Evolutionary conservation across 2,888 invertebrate species (phyloP).

Genomic region (Amblyjoppa fuscipennis): DNA sequence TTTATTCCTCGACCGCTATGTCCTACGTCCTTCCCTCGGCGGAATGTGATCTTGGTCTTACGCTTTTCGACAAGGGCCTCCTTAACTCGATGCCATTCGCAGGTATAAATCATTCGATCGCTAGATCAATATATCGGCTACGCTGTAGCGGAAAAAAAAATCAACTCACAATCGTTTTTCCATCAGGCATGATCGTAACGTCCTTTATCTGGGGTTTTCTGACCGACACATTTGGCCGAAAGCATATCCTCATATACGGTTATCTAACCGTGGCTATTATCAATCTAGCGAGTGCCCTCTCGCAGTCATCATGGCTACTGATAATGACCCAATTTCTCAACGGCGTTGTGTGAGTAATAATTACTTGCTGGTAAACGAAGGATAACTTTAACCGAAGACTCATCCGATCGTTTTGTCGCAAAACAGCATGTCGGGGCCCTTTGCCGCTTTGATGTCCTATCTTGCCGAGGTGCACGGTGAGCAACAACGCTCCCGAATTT

Average conservation of each 20-base stretch:
- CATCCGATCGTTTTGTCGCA: conserved; percentile 45
- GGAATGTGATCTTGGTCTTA: conserved; percentile 86
- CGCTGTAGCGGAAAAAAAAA: background rate
- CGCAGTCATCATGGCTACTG: conserved; percentile 81
- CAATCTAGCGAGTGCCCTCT: conserved; percentile 79
- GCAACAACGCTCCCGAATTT: conserved; percentile 78
- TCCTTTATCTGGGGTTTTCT: conserved; percentile 86
- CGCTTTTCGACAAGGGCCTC: conserved; percentile 86
- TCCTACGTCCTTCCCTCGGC: conserved; percentile 87
- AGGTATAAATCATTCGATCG: conserved; percentile 80
- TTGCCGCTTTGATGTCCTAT: conserved; percentile 82
- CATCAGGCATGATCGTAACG: conserved; percentile 86
- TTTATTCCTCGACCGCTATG: conserved; percentile 87
- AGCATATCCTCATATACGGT: conserved; percentile 80
- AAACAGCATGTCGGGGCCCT: conserved; percentile 81
- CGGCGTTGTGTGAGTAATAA: conserved; percentile 80
- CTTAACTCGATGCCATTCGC: conserved; percentile 87
- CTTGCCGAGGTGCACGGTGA: conserved; percentile 82
- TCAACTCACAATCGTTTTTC: background rate
- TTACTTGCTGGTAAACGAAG: background rate
- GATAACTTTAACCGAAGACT: background rate
- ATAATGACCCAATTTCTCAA: conserved; percentile 82
- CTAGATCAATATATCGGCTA: conserved; percentile 28
- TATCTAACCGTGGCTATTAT: conserved; percentile 78
- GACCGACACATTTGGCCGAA: conserved; percentile 82